Evolutionary conservation across 2,888 invertebrate species (phyloP), one percentile per base, ranked within the genome.

Genomic region (Podotricha telesiphe): DNA sequence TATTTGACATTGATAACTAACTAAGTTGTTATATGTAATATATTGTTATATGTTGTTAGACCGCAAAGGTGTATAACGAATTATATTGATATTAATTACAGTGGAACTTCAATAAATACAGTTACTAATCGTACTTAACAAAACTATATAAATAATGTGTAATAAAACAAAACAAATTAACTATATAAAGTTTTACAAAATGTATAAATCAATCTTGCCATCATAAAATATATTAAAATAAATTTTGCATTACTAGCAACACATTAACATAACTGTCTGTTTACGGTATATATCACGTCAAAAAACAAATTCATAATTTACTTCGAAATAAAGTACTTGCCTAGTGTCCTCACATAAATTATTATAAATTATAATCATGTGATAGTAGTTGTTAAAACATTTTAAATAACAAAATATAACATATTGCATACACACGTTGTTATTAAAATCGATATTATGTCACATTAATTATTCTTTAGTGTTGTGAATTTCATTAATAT

Each of bases 311-410:
- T 65, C 51, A 64, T 61, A 62, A 61, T 59, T 73, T 68, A 68
- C 48, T 68, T 65, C 55, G 61, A 6, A 47, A 53, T 64, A 63
- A 48, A 55, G 22, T 47, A 58, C 64, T 40, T 48, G 56, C 50
- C 42, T 79, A 34, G 2, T 28, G 28, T 28, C 28, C 6, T 37
- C 1, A 37, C 37, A 78, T 76, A 79, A 78, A 81, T 78, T 79
- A 80, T 73, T 76, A 71, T 76, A 74, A 82, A 82, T 82, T 79
- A 80, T 63, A 77, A 83, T 82, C 81, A 84, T 86, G 79, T 77
- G 77, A 74, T 68, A 40, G 75, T 73, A 77, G 76, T 42, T 17
- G 77, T 76, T 79, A 28, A 28, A 4, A 28, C 28, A 75, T 75
- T 77, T 78, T 73, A 77, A 62, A 48, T 48, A 62, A 48, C 6